Conservation (phyloP, 2,113 vertebrate genomes). For the Electrona antarctica region DNA sequence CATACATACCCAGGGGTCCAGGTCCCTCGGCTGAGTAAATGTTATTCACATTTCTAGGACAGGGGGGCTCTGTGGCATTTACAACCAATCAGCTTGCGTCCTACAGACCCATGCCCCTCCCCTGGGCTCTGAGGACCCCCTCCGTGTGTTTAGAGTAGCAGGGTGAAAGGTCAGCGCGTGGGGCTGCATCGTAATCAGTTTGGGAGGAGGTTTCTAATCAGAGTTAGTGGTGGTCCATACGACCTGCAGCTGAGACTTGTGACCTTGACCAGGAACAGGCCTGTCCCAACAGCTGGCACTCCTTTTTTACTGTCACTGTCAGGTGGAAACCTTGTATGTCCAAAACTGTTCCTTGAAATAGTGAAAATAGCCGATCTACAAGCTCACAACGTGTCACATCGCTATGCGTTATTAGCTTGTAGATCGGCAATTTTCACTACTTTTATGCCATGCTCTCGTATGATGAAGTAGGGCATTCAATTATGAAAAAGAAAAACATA, state of each 20-base stretch:
- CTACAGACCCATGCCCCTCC: constrained; percentile 8
- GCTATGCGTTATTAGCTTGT: too few relatives aligned
- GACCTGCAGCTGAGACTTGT: constrained; percentile 62
- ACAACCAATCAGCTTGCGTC: constrained; percentile 38
- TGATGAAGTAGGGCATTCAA: too few relatives aligned
- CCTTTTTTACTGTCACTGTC: background rate
- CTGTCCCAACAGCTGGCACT: constrained; percentile 49
- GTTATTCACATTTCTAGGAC: constrained; percentile 23
- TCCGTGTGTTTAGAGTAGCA: constrained; percentile 1
- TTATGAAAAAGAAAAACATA: too few relatives aligned
- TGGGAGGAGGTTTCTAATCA: constrained; percentile 50
- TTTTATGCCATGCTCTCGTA: too few relatives aligned
- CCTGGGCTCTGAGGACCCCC: constrained; percentile 23
- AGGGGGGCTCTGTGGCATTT: constrained; percentile 4
- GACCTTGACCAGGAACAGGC: constrained; percentile 42
- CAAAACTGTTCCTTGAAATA: too few relatives aligned
- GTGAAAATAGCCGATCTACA: too few relatives aligned
- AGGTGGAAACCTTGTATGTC: too few relatives aligned
- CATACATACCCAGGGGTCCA: constrained; percentile 19
- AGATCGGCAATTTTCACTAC: too few relatives aligned
- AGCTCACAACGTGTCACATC: too few relatives aligned
- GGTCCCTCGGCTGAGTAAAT: constrained; percentile 34
- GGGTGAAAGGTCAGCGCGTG: constrained; percentile 57
- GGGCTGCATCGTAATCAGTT: constrained; percentile 62
- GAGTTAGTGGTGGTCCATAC: constrained; percentile 49